A percentile compares a stretch with the other conserved stretches of the same genome.
Conservation (phyloP, 2,888 invertebrate genomes). For the Drosophila subsilvestris region DNA sequence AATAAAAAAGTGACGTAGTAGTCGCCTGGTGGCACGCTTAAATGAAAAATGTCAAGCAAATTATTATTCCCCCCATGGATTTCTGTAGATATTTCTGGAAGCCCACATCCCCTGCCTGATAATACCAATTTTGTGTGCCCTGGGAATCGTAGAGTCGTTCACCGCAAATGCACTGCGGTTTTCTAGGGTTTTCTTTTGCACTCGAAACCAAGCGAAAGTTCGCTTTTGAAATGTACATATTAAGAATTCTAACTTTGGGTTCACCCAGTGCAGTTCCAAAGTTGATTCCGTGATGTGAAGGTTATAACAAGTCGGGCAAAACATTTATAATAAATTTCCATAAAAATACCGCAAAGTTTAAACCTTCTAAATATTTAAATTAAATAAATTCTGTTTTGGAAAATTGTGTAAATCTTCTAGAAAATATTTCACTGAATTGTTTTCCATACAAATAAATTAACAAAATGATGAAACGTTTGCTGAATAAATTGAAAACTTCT, state of each 20-base stretch:
- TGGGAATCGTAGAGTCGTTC: constrained; percentile 24
- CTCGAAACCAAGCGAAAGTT: constrained; percentile 43
- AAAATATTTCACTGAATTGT: not conserved
- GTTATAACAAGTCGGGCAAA: constrained; percentile 2
- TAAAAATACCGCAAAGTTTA: not conserved
- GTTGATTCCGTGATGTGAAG: constrained; percentile 50
- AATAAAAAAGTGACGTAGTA: constrained; percentile 8
- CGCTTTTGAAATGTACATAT: constrained; percentile 16
- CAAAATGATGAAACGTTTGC: constrained; percentile 53
- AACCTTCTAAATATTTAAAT: not conserved
- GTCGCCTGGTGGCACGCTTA: constrained; percentile 16
- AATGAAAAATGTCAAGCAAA: not conserved
- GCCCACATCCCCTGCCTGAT: constrained; percentile 1
- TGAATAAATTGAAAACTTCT: constrained; percentile 42
- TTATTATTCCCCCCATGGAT: not conserved
- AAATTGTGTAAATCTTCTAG: not conserved
- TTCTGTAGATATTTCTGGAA: constrained; percentile 18
- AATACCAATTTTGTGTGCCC: constrained; percentile 44
- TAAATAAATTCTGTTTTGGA: not conserved
- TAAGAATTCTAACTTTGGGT: constrained; percentile 7
- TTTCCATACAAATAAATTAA: not conserved
- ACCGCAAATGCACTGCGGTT: constrained; percentile 55
- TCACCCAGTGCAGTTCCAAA: constrained; percentile 36
- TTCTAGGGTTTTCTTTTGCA: constrained; percentile 45
- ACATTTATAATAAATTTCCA: constrained; percentile 1